Conservation (phyloP, 2,797 vertebrate species). For the Iguana delicatissima region DNA sequence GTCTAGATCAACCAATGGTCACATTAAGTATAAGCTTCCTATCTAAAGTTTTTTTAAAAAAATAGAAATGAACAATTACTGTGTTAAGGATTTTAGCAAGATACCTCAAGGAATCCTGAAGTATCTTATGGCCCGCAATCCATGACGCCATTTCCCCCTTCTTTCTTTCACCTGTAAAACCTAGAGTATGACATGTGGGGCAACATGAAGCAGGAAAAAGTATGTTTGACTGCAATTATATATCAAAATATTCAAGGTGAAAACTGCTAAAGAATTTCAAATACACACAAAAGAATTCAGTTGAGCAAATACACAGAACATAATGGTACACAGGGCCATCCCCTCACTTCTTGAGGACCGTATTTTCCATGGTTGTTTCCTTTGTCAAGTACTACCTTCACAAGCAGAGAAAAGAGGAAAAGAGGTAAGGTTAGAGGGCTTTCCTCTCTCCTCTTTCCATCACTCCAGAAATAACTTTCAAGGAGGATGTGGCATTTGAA, state of each 20-base stretch:
- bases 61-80: not conserved
- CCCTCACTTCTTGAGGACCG: not conserved
- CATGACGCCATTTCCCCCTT: not conserved
- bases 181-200: too few species aligned
- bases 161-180: not conserved
- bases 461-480: not conserved
- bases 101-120: not conserved
- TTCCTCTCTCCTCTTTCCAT: not conserved
- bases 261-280: not conserved
- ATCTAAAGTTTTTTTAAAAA: not conserved
- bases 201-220: not conserved
- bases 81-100: not conserved
- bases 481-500: not conserved
- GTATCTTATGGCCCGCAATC: not conserved
- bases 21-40: too few species aligned
- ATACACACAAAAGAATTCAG: not conserved
- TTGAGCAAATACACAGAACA: not conserved
- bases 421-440: not conserved
- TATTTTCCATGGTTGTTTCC: not conserved
- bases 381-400: not conserved
- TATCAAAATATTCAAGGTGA: not conserved
- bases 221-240: not conserved
- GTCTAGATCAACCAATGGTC: not conserved
- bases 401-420: not conserved
- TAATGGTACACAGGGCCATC: not conserved